Base-by-base conservation (phyloP, 92 coral and sea anemone genomes). In the Actinostola sp. region DNA sequence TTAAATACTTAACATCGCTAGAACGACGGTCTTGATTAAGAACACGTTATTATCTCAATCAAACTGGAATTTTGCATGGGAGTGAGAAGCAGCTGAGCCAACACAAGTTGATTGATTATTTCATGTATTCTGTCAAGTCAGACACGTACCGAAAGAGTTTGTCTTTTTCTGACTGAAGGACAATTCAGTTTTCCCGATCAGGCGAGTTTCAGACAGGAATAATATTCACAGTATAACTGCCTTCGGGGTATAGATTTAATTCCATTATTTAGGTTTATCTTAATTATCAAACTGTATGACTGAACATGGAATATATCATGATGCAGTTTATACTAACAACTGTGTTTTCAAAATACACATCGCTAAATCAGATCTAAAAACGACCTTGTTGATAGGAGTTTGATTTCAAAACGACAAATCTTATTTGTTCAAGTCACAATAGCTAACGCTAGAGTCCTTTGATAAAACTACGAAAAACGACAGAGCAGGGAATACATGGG, bases 1-100 rank as follows among this genome's bases (percentile, higher is more conserved):
- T 53, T 20, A 57, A 30, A 23, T 57, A 57, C 63, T 57, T 57
- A 27, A 29, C 5, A 7, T 19, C 39, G 63, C 36, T 46, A 46
- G 23, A 46, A 46, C 19, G 23, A 46, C 53, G 3, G 8, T 46
- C 8, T 46, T 46, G n/a, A 46, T 13, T 46, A 13, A 19, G 53
- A 46, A 30, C 36, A 57, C 5, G 63, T 27, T 26, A 1, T 57
- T 24, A 52, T 52, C 59, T 23, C 7, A 27, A 26, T 57, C 9
- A 26, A 57, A 26, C 2, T 19, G 27, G 19, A 26, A 28, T 27
- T 57, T 57, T 12, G 36, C 39, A 14, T 27, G 26, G 38, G 10
- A 13, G 48, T 31, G 74, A n/a, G 17, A 49, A 21, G 49, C 74
- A 68, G 74, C 74, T 68, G 74, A 30, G n/a, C 74, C 29, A 68